A percentile compares a stretch with the other conserved stretches of the same genome.
phyloP scores from a whole-genome alignment of 2,113 vertebrate genomes.

The Microcebus ravelobensis region DNA sequence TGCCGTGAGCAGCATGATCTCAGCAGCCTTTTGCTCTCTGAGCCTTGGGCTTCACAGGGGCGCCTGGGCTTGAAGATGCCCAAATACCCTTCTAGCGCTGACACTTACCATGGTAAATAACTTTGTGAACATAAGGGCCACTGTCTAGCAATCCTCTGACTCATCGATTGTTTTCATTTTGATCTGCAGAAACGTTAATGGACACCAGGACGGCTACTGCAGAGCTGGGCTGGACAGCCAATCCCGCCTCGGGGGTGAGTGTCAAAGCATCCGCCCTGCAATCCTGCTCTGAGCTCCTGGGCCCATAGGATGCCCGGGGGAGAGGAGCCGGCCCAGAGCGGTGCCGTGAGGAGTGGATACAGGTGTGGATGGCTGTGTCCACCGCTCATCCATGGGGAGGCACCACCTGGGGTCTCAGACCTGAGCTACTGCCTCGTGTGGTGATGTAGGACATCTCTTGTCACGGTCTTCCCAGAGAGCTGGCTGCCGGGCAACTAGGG shows the following conservation, averaged over 20 bases:
- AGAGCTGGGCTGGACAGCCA: slow-evolving; percentile 98
- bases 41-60: neutral
- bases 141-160: neutral
- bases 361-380: neutral
- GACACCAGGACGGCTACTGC: slow-evolving; percentile 98
- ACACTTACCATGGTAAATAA: neutral
- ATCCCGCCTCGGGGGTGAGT: slow-evolving; percentile 98
- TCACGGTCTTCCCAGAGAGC: neutral
- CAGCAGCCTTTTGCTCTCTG: neutral
- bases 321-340: neutral
- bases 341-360: neutral
- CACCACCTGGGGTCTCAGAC: neutral
- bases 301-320: neutral
- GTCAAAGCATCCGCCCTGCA: neutral
- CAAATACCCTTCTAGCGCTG: neutral
- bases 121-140: neutral
- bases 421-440: neutral
- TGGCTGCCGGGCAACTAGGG: neutral
- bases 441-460: neutral
- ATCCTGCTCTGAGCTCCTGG: neutral
- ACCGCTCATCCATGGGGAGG: neutral
- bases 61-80: neutral
- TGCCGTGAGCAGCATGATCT: neutral
- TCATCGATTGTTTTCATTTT: slow-evolving; percentile 55
- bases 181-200: slow-evolving; percentile 94